Evolutionary conservation across 2,797 vertebrate genomes (phyloP), one percentile per base, ranked within the genome.

Genomic region (Cirrhinus mrigala): DNA sequence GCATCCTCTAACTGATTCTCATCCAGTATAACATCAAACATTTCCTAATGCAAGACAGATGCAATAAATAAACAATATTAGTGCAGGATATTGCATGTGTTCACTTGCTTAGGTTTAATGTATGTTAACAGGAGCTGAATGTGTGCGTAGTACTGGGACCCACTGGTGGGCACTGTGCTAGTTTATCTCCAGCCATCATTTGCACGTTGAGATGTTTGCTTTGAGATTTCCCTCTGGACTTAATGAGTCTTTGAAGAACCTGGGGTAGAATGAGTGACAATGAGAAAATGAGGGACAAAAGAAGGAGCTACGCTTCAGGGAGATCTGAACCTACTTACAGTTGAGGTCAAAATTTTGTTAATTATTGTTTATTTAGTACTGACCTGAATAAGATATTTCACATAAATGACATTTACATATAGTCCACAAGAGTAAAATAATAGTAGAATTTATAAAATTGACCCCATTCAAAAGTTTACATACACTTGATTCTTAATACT

Each of bases 161-260:
- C 90, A 99, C 98, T 14, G 97, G 97, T 27, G 98, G 98, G 89
- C 98, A 99, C 92, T 98, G 98, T 75, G 97, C 96, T 68, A 99
- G 94, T 87, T 99, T 99, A 92, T 99, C 98, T 0, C 97, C 97
- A 0, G 98, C 98, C 97, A 99, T 98, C 97, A 99, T 98, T 93
- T 99, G 98, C 83, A 99, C 98, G 0, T 98, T 99, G 85, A 99
- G 96, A 86, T 99, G 98, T 92, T 99, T 99, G 94, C 97, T 97
- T 91, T 99, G 98, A 0, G 98, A 99, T 92, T 99, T 99, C 52
- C 98, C 98, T 14, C 98, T 95, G 90, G 98, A 98, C 89, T 98
- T 98, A 90, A 98, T 97, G 88, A 98, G 95, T 85, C 97, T 93
- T 92, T 98, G 98, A 77, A 99, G 96, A 87, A 98, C 98, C 98